These are phyloP conservation scores for Drosophila paramelanica DNA, from an alignment of 2,888 invertebrate species.

Conservation along the genomic window DNA sequence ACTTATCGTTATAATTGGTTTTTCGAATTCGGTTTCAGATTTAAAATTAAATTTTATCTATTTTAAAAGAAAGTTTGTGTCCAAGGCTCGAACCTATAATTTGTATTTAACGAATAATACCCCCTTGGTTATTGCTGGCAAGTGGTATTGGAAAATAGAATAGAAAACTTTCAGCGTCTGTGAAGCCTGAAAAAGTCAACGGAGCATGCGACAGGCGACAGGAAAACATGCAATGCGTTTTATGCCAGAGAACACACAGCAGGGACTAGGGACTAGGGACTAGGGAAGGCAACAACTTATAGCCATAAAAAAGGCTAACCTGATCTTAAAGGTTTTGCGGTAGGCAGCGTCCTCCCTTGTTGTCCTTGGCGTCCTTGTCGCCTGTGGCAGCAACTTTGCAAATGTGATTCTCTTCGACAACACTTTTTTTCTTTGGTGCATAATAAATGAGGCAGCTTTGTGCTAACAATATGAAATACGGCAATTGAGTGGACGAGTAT, in stretches of 20 bases:
- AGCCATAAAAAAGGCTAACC: slow-evolving; percentile 46
- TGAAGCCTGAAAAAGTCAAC: slow-evolving; percentile 51
- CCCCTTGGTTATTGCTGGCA: not conserved
- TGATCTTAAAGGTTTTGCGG: slow-evolving; percentile 41
- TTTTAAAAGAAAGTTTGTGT: too few relatives aligned
- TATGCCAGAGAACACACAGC: slow-evolving; percentile 29
- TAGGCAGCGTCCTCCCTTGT: slow-evolving; percentile 1
- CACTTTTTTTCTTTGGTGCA: slow-evolving; percentile 44
- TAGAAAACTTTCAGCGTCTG: slow-evolving; percentile 42
- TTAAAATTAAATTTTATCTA: too few relatives aligned
- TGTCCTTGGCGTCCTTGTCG: slow-evolving; percentile 8
- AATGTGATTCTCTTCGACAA: slow-evolving; percentile 36
- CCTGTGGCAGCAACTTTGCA: slow-evolving; percentile 16
- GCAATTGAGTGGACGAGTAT: slow-evolving; percentile 33
- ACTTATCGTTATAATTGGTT: too few relatives aligned
- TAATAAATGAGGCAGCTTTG: slow-evolving; percentile 67
- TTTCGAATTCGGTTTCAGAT: too few relatives aligned
- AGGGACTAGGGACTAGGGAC: too few relatives aligned
- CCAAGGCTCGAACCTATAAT: too few relatives aligned
- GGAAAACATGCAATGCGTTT: slow-evolving; percentile 72
- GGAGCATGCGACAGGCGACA: slow-evolving; percentile 73
- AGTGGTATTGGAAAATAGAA: not conserved
- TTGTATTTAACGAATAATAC: slow-evolving; percentile 1
- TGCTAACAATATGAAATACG: slow-evolving; percentile 67
- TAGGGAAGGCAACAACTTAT: slow-evolving; percentile 1